phyloP scores from a whole-genome alignment of 2,797 vertebrate genomes.

The Phalanger gymnotis region DNA sequence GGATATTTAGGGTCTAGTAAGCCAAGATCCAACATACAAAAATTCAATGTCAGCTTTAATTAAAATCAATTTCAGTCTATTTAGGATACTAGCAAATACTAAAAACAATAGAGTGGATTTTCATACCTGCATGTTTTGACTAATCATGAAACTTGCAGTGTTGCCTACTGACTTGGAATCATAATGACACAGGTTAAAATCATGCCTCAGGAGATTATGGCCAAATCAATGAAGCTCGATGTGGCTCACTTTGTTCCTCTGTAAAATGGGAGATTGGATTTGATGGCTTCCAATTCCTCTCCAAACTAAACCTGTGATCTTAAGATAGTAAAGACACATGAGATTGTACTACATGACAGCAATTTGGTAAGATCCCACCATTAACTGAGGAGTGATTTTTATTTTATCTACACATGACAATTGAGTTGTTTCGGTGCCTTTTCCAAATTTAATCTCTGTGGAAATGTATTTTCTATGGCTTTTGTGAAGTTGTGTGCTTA shows the following conservation, averaged over 20 bases:
- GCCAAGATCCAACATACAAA: not conserved
- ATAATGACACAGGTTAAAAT: not conserved
- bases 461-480: not conserved
- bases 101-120: not conserved
- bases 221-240: not conserved
- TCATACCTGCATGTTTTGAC: not conserved
- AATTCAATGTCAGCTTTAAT: not conserved
- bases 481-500: not conserved
- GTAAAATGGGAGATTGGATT: not conserved
- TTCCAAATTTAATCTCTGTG: not conserved
- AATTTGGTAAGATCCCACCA: not conserved
- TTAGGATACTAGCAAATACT: not conserved
- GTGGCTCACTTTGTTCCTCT: not conserved
- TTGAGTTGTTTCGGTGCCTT: not conserved
- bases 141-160: not conserved
- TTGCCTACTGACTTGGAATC: not conserved
- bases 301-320: not conserved
- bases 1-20: not conserved
- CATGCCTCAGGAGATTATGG: not conserved
- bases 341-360: not conserved
- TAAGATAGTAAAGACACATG: not conserved
- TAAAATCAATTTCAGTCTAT: not conserved
- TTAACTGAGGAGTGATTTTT: not conserved
- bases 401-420: not conserved
- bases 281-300: not conserved